phyloP scores from a whole-genome alignment of 2,888 invertebrate species.

The Apamea monoglypha region DNA sequence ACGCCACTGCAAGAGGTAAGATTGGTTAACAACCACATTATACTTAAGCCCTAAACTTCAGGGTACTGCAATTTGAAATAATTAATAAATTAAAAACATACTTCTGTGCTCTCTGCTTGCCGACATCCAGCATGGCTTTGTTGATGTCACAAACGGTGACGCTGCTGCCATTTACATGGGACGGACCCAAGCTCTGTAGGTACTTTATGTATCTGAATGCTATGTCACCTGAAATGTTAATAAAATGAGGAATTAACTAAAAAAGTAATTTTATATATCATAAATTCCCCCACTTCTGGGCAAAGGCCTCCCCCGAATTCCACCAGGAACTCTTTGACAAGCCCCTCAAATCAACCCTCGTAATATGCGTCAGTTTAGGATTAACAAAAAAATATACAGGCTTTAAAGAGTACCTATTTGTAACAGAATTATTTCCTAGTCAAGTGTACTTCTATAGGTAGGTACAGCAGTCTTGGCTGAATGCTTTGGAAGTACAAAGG shows the following conservation, averaged over 20 bases:
- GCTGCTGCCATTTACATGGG: conserved; percentile 87
- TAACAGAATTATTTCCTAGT: neutral
- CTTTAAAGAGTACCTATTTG: neutral
- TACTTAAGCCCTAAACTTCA: neutral
- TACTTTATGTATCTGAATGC: conserved; percentile 96
- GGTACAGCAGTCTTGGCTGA: neutral
- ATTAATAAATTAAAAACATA: conserved; percentile 69
- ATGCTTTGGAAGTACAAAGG: neutral
- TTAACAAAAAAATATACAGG: neutral
- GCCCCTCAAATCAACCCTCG: no score
- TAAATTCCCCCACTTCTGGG: neutral
- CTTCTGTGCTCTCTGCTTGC: conserved; percentile 93
- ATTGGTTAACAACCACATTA: neutral
- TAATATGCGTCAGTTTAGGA: neutral
- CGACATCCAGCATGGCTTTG: conserved; percentile 98
- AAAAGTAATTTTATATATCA: neutral
- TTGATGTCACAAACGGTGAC: conserved; percentile 98
- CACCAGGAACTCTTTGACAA: no score
- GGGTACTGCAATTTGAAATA: neutral
- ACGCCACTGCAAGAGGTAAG: neutral
- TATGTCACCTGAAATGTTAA: conserved; percentile 93
- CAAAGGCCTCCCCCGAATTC: no score
- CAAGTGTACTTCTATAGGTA: neutral
- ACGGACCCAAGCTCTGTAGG: conserved; percentile 86
- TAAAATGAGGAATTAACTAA: neutral